These are phyloP conservation scores for Leucopsar rothschildi DNA, from an alignment of 2,113 vertebrate genomes.

Conservation along the genomic window DNA sequence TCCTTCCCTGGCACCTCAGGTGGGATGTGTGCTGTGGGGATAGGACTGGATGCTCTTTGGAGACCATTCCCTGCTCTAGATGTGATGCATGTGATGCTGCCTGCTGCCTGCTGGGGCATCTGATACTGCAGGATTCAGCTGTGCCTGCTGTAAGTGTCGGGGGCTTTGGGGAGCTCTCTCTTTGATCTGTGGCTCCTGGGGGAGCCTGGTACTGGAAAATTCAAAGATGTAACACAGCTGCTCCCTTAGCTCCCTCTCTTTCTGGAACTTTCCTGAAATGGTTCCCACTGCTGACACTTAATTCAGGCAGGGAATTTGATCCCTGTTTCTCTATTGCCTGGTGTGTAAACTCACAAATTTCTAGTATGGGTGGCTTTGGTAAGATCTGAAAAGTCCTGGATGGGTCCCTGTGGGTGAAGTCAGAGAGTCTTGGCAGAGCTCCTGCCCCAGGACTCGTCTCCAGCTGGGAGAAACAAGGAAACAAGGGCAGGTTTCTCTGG, in stretches of 20 bases:
- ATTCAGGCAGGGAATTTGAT: fast-evolving
- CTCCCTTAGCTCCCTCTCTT: neutral
- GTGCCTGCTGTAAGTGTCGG: fast-evolving
- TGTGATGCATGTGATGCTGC: neutral
- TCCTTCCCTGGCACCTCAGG: neutral
- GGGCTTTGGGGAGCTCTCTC: neutral
- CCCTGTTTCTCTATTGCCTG: fast-evolving
- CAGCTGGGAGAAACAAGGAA: fast-evolving
- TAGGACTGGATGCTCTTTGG: neutral
- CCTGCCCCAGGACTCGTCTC: neutral
- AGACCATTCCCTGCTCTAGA: neutral
- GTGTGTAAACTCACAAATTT: fast-evolving
- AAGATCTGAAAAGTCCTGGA: neutral
- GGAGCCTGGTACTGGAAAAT: neutral
- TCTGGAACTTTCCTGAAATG: neutral
- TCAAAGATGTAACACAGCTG: neutral
- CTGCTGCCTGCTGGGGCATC: neutral
- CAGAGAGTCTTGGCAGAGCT: neutral
- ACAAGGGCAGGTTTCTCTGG: fast-evolving
- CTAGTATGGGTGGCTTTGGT: neutral
- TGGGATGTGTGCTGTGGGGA: neutral
- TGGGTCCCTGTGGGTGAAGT: neutral
- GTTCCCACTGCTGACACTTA: neutral
- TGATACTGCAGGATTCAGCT: fast-evolving
- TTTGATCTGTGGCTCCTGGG: neutral